These are phyloP conservation scores for Drosophila baimaii DNA, from an alignment of 1,140 invertebrate genomes.

Conservation along the genomic window DNA sequence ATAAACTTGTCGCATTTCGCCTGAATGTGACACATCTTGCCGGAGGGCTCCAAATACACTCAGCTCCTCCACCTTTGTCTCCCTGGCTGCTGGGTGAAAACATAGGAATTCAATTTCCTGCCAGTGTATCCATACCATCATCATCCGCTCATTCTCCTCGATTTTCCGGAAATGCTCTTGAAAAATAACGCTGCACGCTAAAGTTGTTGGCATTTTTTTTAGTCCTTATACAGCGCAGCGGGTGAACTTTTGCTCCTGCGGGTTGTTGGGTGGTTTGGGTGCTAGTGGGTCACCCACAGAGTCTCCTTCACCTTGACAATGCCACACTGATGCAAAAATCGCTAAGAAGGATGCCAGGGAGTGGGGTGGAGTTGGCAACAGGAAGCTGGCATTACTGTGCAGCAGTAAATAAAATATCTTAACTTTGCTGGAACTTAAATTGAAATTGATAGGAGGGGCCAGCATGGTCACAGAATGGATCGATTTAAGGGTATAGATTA, in stretches of 20 bases:
- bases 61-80: not conserved
- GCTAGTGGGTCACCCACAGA: slow-evolving; percentile 8
- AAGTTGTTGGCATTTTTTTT: slow-evolving; percentile 13
- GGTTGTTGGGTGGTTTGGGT: not conserved
- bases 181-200: slow-evolving; percentile 12
- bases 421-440: slow-evolving; percentile 18
- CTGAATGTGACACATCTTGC: slow-evolving; percentile 46
- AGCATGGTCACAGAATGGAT: not conserved
- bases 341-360: not conserved
- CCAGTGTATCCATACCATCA: slow-evolving; percentile 18
- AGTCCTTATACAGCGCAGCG: slow-evolving; percentile 5
- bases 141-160: not conserved
- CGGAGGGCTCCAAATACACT: slow-evolving; percentile 1
- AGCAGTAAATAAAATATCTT: slow-evolving; percentile 25
- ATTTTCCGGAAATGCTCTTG: slow-evolving; percentile 53
- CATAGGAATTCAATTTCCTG: slow-evolving; percentile 70
- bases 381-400: slow-evolving; percentile 16
- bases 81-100: slow-evolving; percentile 23
- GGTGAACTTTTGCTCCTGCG: not conserved
- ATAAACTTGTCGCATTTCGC: slow-evolving; percentile 24
- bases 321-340: slow-evolving; percentile 23
- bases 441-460: slow-evolving; percentile 13
- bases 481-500: not conserved
- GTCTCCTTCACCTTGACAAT: slow-evolving; percentile 40
- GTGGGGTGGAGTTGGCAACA: not conserved